phyloP scores from a whole-genome alignment of 2,113 vertebrate genomes.

The Microcebus ravelobensis region DNA sequence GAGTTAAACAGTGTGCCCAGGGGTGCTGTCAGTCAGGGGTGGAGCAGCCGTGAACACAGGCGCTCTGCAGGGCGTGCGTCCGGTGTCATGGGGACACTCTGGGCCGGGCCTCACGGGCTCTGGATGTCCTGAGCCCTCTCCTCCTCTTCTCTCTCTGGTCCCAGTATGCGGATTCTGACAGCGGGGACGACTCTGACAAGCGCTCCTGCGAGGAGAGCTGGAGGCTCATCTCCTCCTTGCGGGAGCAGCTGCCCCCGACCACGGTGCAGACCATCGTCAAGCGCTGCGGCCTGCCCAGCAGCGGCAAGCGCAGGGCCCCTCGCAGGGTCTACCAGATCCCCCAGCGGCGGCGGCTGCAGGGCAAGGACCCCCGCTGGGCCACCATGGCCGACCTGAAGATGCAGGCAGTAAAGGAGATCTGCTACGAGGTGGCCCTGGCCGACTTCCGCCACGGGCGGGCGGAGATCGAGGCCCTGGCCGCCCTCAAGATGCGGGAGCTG shows the following conservation, averaged over 20 bases:
- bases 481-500: constrained; percentile 93
- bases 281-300: constrained; percentile 92
- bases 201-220: constrained; percentile 94
- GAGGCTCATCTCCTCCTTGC: constrained; percentile 91
- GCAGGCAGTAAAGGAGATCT: constrained; percentile 95
- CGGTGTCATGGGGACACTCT: too few species aligned
- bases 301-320: constrained; percentile 91
- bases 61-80: background rate
- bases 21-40: background rate
- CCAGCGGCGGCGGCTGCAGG: constrained; percentile 88
- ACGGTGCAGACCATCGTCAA: constrained; percentile 93
- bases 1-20: background rate
- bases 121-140: background rate
- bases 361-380: constrained; percentile 89
- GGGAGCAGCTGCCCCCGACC: constrained; percentile 91
- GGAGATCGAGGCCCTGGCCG: constrained; percentile 92
- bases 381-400: constrained; percentile 89
- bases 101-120: background rate
- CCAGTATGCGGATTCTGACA: constrained; percentile 92
- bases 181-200: constrained; percentile 93
- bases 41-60: background rate
- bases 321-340: constrained; percentile 93
- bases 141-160: background rate
- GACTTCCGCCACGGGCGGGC: constrained; percentile 92
- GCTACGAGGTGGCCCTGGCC: constrained; percentile 93